phyloP scores from a whole-genome alignment of 2,888 invertebrate genomes.

The Hecatera dysodea region DNA sequence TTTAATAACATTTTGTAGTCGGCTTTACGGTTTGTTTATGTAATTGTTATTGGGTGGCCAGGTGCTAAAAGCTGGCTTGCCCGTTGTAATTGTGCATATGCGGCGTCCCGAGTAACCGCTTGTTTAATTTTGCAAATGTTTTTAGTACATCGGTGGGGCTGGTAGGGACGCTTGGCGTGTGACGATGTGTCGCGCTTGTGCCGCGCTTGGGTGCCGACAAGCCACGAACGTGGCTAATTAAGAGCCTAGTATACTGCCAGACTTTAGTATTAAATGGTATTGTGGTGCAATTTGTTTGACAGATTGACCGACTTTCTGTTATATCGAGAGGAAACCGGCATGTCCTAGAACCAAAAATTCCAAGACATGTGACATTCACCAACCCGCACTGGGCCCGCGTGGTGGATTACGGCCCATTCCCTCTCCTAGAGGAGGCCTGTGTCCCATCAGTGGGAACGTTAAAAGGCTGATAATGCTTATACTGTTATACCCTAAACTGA shows the following conservation, averaged over 20 bases:
- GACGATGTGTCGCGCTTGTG: conserved; percentile 60
- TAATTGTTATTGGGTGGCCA: conserved; percentile 77
- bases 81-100: conserved; percentile 77
- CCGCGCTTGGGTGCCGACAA: conserved; percentile 72
- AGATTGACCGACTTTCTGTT: conserved; percentile 3
- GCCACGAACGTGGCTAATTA: conserved; percentile 82
- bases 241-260: conserved; percentile 67
- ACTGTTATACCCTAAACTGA: too few species aligned
- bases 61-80: conserved; percentile 78
- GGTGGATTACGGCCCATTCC: too few species aligned
- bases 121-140: conserved; percentile 87
- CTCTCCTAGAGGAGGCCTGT: too few species aligned
- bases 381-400: too few species aligned
- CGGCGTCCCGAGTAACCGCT: conserved; percentile 72
- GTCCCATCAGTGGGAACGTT: too few species aligned
- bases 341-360: too few species aligned
- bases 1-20: conserved; percentile 54
- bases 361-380: too few species aligned
- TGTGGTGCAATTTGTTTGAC: too few species aligned
- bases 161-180: conserved; percentile 32
- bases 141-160: conserved; percentile 70
- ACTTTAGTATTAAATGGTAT: conserved; percentile 73
- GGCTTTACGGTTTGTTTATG: conserved; percentile 63
- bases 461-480: too few species aligned
- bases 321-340: too few species aligned